phyloP scores from a whole-genome alignment of 1,140 invertebrate species.

The Drosophila repleta region DNA sequence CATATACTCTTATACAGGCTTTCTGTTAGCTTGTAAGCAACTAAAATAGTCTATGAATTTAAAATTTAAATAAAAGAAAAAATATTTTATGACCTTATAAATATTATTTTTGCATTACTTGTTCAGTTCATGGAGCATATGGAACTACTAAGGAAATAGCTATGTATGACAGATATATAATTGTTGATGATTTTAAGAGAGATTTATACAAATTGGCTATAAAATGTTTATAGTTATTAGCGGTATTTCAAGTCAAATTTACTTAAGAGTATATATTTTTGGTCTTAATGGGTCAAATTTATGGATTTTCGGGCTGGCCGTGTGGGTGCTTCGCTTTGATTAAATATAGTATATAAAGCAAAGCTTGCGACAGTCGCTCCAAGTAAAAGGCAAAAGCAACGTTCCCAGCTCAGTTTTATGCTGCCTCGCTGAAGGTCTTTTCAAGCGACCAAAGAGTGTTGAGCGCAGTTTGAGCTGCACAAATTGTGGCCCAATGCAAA shows the following conservation, averaged over 20 bases:
- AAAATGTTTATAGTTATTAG: no score
- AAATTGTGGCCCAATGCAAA: conserved; percentile 43
- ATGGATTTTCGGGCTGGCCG: background rate
- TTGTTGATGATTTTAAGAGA: no score
- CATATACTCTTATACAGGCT: no score
- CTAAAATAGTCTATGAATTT: no score
- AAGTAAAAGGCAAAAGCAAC: conserved; percentile 22
- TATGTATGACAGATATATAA: no score
- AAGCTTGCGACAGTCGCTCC: conserved; percentile 50
- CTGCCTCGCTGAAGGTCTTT: conserved; percentile 43
- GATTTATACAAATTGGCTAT: no score
- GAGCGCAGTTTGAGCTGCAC: conserved; percentile 27
- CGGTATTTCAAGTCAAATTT: background rate
- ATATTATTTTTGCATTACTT: no score
- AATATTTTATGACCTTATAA: no score
- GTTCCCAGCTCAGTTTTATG: background rate
- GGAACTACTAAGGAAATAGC: background rate
- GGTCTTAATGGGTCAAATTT: background rate
- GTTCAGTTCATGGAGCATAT: no score
- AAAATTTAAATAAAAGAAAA: no score
- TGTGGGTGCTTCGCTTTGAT: conserved; percentile 48
- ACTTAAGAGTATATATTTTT: background rate
- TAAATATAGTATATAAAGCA: conserved; percentile 47
- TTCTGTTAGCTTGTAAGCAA: no score
- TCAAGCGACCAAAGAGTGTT: conserved; percentile 4